A percentile compares a stretch with the other conserved stretches of the same genome.
phyloP scores from a whole-genome alignment of 2,797 vertebrate species.

The Sebastes melanostomus region DNA sequence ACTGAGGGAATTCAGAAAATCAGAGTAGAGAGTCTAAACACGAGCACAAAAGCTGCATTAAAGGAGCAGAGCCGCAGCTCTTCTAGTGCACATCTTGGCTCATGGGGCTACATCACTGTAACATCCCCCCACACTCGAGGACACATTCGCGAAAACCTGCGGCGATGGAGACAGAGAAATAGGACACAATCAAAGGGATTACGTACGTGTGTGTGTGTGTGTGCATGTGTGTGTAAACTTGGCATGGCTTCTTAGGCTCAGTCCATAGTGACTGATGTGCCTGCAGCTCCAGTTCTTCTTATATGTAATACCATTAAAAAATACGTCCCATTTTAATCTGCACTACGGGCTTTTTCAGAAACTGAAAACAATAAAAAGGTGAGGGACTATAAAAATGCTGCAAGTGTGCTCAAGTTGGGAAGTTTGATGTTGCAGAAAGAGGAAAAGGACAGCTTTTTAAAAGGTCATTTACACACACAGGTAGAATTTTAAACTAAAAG shows the following conservation, averaged over 20 bases:
- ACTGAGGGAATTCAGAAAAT: constrained; percentile 38
- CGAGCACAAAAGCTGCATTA: constrained; percentile 51
- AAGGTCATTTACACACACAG: constrained; percentile 5
- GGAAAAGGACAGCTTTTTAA: background rate
- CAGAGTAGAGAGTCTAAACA: constrained; percentile 31
- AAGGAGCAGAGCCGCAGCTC: constrained; percentile 44
- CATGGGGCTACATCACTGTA: constrained; percentile 57
- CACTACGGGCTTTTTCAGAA: constrained; percentile 45
- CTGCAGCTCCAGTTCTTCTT: constrained; percentile 60
- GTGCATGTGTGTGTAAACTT: constrained; percentile 50
- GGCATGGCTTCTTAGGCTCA: constrained; percentile 64
- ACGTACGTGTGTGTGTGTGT: constrained; percentile 13
- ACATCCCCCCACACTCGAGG: constrained; percentile 55
- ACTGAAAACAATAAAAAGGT: constrained; percentile 36
- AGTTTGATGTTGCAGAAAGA: background rate
- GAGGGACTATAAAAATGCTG: constrained; percentile 23
- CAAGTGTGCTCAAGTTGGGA: background rate
- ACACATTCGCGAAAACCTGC: constrained; percentile 62
- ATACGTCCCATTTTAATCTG: constrained; percentile 41
- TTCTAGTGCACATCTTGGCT: constrained; percentile 57
- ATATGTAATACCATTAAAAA: constrained; percentile 63
- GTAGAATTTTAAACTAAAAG: background rate
- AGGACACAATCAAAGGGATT: constrained; percentile 74
- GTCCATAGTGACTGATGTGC: constrained; percentile 61
- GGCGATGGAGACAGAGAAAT: constrained; percentile 59